Base-by-base conservation (phyloP, 2,113 vertebrate genomes). In the Pitta sordida region DNA sequence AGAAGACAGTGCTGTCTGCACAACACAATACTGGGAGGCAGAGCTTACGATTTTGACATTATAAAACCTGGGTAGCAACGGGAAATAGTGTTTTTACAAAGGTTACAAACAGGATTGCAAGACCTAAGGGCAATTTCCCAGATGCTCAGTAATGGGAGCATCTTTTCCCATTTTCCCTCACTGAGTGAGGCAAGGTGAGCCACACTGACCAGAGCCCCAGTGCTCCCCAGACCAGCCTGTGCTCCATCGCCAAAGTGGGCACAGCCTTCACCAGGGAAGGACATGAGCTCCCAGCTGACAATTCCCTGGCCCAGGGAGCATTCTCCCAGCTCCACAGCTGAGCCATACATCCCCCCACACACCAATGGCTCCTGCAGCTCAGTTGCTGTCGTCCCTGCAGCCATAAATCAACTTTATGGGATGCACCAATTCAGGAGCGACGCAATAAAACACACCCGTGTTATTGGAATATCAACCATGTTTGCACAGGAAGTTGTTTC, bases 21-120 rank as follows among this genome's bases (percentile, higher is more conserved):
- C 84, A 26, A 81, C 78, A 90, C 49, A 94, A 94, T 59, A 65
- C 92, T 13, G 58, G 85, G 75, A 91, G 64, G 91, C 27, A 94
- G 89, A 91, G 91, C 93, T 94, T 32, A 71, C 88, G 62, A 82
- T 81, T 91, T 2, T 93, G 96, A 92, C 95, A 94, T 97, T 97
- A 91, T 78, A 96, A 96, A 96, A 96, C 55, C 36, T 0, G 1
- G 85, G 77, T 0, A 95, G 95, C 93, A 44, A 85, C 30, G 90
- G 95, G 95, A 97, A 96, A 93, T 87, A 78, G 49, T 90, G 82
- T 82, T 97, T 97, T 94, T 81, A 95, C 91, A 95, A 93, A 97
- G 95, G 94, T 94, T 93, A 95, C 83, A 83, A 90, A 94, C 63
- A 94, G n/a, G 68, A 96, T 92, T 41, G 64, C 79, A 77, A 91